A percentile compares a stretch with the other conserved stretches of the same genome.
Evolutionary conservation across 2,797 vertebrate genomes (phyloP).

Genomic region (Bovichtus variegatus): DNA sequence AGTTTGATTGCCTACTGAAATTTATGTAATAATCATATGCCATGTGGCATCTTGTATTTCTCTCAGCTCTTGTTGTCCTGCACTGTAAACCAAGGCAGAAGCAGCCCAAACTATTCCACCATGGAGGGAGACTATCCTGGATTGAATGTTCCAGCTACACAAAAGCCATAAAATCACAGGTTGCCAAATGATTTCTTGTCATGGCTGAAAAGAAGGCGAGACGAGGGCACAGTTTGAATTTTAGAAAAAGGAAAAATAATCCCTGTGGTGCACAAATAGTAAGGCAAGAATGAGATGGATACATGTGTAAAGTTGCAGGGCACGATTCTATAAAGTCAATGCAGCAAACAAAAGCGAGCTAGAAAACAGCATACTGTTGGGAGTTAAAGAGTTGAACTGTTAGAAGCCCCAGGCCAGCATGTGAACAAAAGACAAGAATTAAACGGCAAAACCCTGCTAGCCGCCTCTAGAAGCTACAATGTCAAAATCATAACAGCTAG

Average conservation of each 20-base stretch:
- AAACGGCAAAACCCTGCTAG: not conserved
- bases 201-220: conserved; percentile 12
- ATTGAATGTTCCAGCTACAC: conserved; percentile 28
- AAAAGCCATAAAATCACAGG: conserved; percentile 42
- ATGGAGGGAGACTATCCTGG: conserved; percentile 5
- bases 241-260: conserved; percentile 14
- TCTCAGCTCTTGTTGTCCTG: conserved; percentile 27
- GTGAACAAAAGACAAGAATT: not conserved
- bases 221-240: not conserved
- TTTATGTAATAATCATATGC: conserved; percentile 60
- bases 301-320: not conserved
- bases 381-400: not conserved
- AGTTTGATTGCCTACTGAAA: conserved; percentile 45
- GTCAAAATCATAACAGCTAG: not conserved
- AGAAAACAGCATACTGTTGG: not conserved
- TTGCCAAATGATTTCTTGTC: conserved; percentile 27
- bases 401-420: not conserved
- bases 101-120: conserved; percentile 16
- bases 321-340: conserved; percentile 30
- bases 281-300: not conserved
- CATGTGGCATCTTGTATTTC: conserved; percentile 34
- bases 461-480: not conserved
- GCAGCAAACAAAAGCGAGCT: conserved; percentile 12
- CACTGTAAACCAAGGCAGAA: conserved; percentile 29
- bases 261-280: conserved; percentile 6